Conservation (phyloP, 2,888 invertebrate species). For the Caradrina kadenii region DNA sequence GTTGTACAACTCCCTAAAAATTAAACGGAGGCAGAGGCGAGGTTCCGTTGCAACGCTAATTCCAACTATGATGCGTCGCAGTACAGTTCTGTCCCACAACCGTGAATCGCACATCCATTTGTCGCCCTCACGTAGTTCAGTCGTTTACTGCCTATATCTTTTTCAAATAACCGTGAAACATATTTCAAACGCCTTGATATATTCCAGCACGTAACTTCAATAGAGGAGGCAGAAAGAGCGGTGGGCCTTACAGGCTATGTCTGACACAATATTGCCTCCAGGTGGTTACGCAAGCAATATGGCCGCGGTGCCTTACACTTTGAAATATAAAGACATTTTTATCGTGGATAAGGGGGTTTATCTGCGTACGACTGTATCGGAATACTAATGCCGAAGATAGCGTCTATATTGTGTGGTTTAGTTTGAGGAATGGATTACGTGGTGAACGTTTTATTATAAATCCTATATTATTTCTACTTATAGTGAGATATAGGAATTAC, state of each 20-base stretch:
- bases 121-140: too few species aligned
- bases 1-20: too few species aligned
- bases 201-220: conserved; percentile 16
- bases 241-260: background rate
- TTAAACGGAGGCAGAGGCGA: too few species aligned
- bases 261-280: conserved; percentile 17
- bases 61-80: too few species aligned
- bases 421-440: conserved; percentile 14
- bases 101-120: too few species aligned
- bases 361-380: conserved; percentile 33
- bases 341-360: conserved; percentile 48
- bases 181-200: conserved; percentile 8
- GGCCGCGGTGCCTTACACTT: conserved; percentile 3
- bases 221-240: conserved; percentile 4
- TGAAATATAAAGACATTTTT: conserved; percentile 56
- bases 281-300: conserved; percentile 50
- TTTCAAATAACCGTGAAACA: background rate
- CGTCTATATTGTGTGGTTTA: conserved; percentile 15
- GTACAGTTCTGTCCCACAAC: too few species aligned
- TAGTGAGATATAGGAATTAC: too few species aligned
- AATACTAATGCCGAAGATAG: conserved; percentile 47
- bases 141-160: background rate
- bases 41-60: too few species aligned
- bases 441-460: conserved; percentile 8
- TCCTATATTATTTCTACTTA: too few species aligned